Base-by-base conservation (phyloP, 1,140 invertebrate genomes). In the Sycophaga agraensis region DNA sequence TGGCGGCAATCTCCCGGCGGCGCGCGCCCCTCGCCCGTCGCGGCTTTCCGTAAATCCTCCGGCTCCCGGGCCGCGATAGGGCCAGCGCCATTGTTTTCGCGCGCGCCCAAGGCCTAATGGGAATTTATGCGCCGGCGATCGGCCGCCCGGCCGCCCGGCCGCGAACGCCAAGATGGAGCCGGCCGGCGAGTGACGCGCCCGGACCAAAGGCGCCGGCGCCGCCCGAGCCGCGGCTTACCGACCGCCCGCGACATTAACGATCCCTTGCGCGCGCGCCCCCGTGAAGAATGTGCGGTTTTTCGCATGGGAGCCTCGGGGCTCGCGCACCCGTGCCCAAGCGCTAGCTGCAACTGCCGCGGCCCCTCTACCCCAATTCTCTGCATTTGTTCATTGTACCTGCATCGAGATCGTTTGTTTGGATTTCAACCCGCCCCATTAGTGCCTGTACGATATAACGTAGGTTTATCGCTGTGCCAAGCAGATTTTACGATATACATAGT, bases 71-170 rank as follows among this genome's bases (percentile, higher is more conserved):
- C 65, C 63, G 66, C 7, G 43, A 55, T 56, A 62, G 59, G 45
- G 53, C 59, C 53, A 50, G 45, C 56, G 45, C 61, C 46, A 63
- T 63, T 63, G 61, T 58, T 63, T 63, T 48, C 42, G 43, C 42
- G 4, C 5, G 5, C n/a, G 42, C 42, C 54, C 16, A 11, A 4
- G n/a, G 34, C 43, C 61, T 63, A 63, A 63, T 63, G 54, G 54
- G 58, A 63, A 63, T 63, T 63, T 63, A 63, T 63, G 45, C 61
- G 40, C 28, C 43, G 37, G 40, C 46, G 55, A 56, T 56, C 59
- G 59, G 24, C 34, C 31, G n/a, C 39, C 6, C 11, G n/a, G n/a
- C n/a, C n/a, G n/a, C n/a, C n/a, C n/a, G n/a, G n/a, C n/a, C n/a
- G n/a, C n/a, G n/a, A n/a, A n/a, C n/a, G n/a, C n/a, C 34, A 46